These are phyloP conservation scores for Corbicula japonica DNA, from an alignment of 2,888 invertebrate species.

Conservation along the genomic window DNA sequence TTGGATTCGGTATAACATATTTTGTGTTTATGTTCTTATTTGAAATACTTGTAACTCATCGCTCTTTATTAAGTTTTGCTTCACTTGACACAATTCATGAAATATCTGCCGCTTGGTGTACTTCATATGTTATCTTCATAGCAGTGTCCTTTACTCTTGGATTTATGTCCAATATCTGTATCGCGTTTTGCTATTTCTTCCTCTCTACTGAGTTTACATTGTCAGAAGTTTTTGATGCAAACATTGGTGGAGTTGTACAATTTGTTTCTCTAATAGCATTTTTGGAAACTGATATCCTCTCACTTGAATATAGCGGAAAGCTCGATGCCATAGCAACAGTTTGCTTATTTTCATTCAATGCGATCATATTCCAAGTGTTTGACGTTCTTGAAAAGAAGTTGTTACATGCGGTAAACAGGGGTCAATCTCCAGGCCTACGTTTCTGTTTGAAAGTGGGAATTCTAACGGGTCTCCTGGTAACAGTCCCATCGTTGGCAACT, in stretches of 20 bases:
- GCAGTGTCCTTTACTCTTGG: background rate
- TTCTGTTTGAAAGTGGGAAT: slow-evolving; percentile 11
- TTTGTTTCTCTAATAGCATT: background rate
- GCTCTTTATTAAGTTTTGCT: background rate
- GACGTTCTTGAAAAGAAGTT: background rate
- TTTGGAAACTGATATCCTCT: slow-evolving; percentile 6
- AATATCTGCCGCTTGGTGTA: slow-evolving; percentile 12
- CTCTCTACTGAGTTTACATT: slow-evolving; percentile 9
- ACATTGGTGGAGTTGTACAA: background rate
- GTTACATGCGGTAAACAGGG: background rate
- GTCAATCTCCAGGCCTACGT: background rate
- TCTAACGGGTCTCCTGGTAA: slow-evolving; percentile 3
- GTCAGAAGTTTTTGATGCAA: slow-evolving; percentile 6
- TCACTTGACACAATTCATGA: background rate
- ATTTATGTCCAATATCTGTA: background rate
- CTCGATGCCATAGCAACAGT: slow-evolving; percentile 12
- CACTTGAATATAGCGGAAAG: background rate
- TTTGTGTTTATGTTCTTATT: background rate
- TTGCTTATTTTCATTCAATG: background rate
- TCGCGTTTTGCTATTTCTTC: background rate
- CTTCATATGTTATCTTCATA: background rate
- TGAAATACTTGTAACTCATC: slow-evolving; percentile 4
- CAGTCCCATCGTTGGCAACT: background rate
- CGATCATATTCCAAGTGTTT: background rate
- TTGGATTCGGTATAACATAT: slow-evolving; percentile 1